Evolutionary conservation across 2,113 vertebrate genomes (phyloP).

Genomic region (Arvicanthis niloticus): DNA sequence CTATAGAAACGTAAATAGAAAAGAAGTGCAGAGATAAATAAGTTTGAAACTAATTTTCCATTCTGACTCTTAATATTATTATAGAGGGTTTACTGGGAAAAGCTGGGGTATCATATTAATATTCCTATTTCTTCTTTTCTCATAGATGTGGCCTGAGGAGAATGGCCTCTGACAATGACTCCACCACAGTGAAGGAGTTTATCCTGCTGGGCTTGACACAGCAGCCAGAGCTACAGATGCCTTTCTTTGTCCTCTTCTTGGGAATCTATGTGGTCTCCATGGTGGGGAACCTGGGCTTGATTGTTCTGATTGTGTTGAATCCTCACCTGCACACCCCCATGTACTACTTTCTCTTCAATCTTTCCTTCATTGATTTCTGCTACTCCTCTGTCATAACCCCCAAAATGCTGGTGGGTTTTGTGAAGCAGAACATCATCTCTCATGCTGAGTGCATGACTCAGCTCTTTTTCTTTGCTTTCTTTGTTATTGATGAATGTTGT

Average conservation of each 20-base stretch:
- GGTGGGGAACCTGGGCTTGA: conserved; percentile 66
- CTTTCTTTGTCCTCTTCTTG: conserved; percentile 67
- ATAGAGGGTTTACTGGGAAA: not conserved
- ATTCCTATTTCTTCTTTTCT: not conserved
- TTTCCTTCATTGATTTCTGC: conserved; percentile 70
- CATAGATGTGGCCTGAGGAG: not conserved
- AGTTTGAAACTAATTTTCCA: accelerated
- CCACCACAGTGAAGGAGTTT: conserved; percentile 52
- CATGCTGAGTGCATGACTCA: conserved; percentile 58
- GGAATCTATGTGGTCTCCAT: conserved; percentile 37
- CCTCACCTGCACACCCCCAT: conserved; percentile 68
- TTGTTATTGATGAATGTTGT: conserved; percentile 70
- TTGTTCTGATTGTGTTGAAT: conserved; percentile 60
- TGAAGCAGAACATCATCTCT: conserved; percentile 24
- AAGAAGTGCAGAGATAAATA: not conserved
- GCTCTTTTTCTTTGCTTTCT: conserved; percentile 70
- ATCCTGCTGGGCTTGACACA: conserved; percentile 66
- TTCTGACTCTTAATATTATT: not conserved
- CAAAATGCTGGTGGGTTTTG: conserved; percentile 62
- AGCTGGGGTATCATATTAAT: not conserved
- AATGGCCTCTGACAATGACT: conserved; percentile 54
- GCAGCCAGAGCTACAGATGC: conserved; percentile 31
- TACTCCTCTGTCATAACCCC: conserved; percentile 66
- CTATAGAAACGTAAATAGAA: not conserved
- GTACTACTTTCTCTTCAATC: conserved; percentile 74